phyloP scores from a whole-genome alignment of 2,797 vertebrate species.

The Molossus molossus region DNA sequence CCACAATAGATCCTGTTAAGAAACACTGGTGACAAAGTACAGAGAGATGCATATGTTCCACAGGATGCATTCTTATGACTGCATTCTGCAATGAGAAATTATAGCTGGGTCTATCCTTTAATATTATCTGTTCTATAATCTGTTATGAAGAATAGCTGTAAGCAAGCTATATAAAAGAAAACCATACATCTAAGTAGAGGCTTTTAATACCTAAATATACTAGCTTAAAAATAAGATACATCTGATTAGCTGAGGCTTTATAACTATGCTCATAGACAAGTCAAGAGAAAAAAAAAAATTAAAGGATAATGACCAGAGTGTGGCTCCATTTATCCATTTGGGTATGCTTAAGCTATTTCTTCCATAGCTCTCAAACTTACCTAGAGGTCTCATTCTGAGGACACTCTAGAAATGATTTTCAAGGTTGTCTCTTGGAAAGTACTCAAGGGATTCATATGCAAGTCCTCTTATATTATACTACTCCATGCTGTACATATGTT shows the following conservation, averaged over 20 bases:
- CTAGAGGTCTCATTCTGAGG: constrained; percentile 10
- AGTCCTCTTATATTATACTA: constrained; percentile 41
- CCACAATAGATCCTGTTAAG: background rate
- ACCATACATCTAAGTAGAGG: constrained; percentile 40
- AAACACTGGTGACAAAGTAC: background rate
- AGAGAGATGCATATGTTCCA: background rate
- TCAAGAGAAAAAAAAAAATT: constrained; percentile 35
- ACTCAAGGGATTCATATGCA: background rate
- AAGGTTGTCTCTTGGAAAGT: constrained; percentile 37
- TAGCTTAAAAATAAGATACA: constrained; percentile 59
- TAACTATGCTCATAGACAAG: constrained; percentile 54
- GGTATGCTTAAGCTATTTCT: constrained; percentile 39
- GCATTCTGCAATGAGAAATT: constrained; percentile 41
- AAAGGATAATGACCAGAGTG: constrained; percentile 31
- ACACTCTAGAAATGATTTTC: constrained; percentile 30
- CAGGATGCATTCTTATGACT: background rate
- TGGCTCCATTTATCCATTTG: background rate
- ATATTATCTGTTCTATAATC: constrained; percentile 51
- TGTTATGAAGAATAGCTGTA: constrained; percentile 44
- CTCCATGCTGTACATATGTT: constrained; percentile 35
- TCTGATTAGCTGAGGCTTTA: constrained; percentile 60
- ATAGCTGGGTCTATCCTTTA: constrained; percentile 29
- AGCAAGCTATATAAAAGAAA: constrained; percentile 67
- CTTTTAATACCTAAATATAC: constrained; percentile 45
- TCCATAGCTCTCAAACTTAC: constrained; percentile 41